Evolutionary conservation across 2,797 vertebrate species (phyloP).

Genomic region (Pristis pectinata): DNA sequence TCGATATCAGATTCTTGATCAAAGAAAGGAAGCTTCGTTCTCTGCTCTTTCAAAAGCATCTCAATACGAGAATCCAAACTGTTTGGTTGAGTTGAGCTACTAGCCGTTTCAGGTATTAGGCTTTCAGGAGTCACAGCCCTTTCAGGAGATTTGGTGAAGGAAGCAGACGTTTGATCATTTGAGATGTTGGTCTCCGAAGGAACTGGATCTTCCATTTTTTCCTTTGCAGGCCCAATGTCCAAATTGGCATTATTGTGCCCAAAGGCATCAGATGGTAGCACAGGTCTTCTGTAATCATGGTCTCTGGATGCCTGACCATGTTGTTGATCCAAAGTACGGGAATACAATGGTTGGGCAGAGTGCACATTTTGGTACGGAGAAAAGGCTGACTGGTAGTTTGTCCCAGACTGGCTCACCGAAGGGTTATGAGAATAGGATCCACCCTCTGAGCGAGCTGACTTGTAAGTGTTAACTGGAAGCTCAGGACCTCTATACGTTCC

Average conservation of each 20-base stretch:
- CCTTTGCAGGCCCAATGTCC: slow-evolving; percentile 69
- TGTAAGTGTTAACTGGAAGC: slow-evolving; percentile 57
- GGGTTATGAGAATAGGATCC: slow-evolving; percentile 74
- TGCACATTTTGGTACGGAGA: slow-evolving; percentile 76
- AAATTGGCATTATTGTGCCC: slow-evolving; percentile 47
- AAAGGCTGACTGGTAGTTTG: slow-evolving; percentile 78
- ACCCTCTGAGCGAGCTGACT: slow-evolving; percentile 63
- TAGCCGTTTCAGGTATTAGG: slow-evolving; percentile 64
- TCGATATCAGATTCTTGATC: slow-evolving; percentile 88
- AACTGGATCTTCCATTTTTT: slow-evolving; percentile 75
- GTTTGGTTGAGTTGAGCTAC: slow-evolving; percentile 66
- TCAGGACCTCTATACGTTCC: slow-evolving; percentile 58
- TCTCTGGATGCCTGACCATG: slow-evolving; percentile 60
- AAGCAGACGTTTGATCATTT: slow-evolving; percentile 51
- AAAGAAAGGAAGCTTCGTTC: slow-evolving; percentile 86
- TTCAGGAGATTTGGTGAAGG: slow-evolving; percentile 73
- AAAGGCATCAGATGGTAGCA: slow-evolving; percentile 55
- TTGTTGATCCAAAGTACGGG: slow-evolving; percentile 56
- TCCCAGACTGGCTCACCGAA: slow-evolving; percentile 54
- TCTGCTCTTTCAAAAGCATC: slow-evolving; percentile 95
- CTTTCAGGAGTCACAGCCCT: slow-evolving; percentile 78
- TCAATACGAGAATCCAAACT: slow-evolving; percentile 96
- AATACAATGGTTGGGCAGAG: slow-evolving; percentile 59
- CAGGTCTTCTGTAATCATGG: slow-evolving; percentile 72
- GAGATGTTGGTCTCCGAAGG: slow-evolving; percentile 68